phyloP scores from a whole-genome alignment of 37 sponge, comb jelly and placozoan species.

The Ephydatia muelleri region DNA sequence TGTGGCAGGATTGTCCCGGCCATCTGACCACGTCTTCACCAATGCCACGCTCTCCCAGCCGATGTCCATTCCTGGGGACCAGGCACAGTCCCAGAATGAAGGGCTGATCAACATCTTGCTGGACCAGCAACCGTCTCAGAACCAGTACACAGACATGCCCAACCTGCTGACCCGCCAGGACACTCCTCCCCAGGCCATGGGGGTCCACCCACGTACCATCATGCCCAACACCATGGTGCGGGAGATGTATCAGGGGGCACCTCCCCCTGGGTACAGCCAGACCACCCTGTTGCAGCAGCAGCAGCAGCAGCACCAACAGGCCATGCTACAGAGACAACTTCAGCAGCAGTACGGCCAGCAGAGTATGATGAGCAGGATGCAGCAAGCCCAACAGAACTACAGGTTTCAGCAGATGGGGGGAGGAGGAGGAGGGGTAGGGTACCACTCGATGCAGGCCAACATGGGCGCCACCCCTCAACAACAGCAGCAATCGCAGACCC shows the following conservation, averaged over 20 bases:
- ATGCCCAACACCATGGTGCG: not conserved
- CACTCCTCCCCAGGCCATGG: not conserved
- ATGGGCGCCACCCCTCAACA: not conserved
- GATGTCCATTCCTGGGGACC: not conserved
- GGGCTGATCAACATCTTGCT: not conserved
- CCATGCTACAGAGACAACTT: not conserved
- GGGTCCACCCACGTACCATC: not conserved
- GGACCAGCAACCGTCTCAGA: not conserved
- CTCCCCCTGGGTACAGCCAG: not conserved
- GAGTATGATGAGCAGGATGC: not conserved
- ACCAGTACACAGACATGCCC: not conserved
- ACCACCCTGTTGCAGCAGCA: not conserved
- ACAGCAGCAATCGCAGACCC: not conserved
- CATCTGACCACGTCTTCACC: not conserved
- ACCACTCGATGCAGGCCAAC: not conserved
- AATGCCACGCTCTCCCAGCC: too few relatives aligned
- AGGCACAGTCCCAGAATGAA: not conserved
- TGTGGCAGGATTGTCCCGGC: not conserved
- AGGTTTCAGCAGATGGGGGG: too few relatives aligned
- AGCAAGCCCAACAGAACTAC: too few relatives aligned
- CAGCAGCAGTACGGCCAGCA: not conserved
- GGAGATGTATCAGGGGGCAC: not conserved
- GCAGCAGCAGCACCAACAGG: not conserved
- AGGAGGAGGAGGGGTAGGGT: not conserved
- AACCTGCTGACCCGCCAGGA: not conserved